Percentiles rank a stretch among this genome's conserved stretches.
These are phyloP conservation scores for Zhengitettix transpicula DNA, from an alignment of 2,888 invertebrate genomes.

Conservation along the genomic window DNA sequence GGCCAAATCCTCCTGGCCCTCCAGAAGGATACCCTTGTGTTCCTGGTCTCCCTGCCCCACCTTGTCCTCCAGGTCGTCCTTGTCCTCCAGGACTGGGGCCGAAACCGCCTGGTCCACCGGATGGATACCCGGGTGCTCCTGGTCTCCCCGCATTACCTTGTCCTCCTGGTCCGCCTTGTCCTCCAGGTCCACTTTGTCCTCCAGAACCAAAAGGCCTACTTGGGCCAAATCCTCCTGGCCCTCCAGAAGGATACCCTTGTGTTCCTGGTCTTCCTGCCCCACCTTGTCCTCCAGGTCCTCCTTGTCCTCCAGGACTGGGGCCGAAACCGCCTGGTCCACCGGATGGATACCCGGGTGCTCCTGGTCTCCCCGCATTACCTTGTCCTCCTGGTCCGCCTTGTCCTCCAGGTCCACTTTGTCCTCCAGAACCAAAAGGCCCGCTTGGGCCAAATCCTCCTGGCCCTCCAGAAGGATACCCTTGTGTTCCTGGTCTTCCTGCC, in stretches of 20 bases:
- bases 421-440: constrained; percentile 7
- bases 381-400: constrained; percentile 13
- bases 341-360: too few relatives aligned
- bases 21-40: constrained; percentile 17
- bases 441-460: constrained; percentile 10
- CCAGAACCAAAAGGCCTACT: constrained; percentile 8
- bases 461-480: constrained; percentile 18
- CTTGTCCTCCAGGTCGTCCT: constrained; percentile 20
- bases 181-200: constrained; percentile 7
- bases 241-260: constrained; percentile 17
- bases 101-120: constrained; percentile 16
- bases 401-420: constrained; percentile 8
- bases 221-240: constrained; percentile 11
- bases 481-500: constrained; percentile 6
- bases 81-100: constrained; percentile 14
- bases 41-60: constrained; percentile 6
- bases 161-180: constrained; percentile 11
- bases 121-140: too few relatives aligned
- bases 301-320: constrained; percentile 10
- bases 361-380: constrained; percentile 18
- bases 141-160: constrained; percentile 18
- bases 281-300: constrained; percentile 20
- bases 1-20: constrained; percentile 11
- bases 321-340: constrained; percentile 17
- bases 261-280: constrained; percentile 5